Evolutionary conservation across 1,140 invertebrate genomes (phyloP), one percentile per base, ranked within the genome.

Genomic region (Eueides isabella): DNA sequence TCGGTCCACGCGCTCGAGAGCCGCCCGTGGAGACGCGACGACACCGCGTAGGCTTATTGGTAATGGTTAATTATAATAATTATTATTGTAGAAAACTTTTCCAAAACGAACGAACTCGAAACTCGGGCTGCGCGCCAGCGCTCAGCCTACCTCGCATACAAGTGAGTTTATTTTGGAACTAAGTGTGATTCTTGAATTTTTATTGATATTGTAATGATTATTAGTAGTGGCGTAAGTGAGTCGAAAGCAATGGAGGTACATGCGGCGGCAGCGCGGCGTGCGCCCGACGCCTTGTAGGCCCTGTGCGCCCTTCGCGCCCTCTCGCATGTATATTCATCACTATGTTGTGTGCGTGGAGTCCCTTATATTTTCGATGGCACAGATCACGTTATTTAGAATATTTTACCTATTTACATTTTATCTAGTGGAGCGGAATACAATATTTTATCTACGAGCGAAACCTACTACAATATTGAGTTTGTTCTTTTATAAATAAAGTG

Each of bases 81-180:
- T 88, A 89, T 89, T 92, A 93, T 91, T 82, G 90, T 94, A 94
- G 93, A 93, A 92, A 94, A 95, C 94, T 94, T 94, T 95, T 95
- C 94, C 94, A 95, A 95, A 95, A 95, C 94, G 94, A 94, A 94
- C 93, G 88, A 94, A 95, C 94, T 95, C 94, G 94, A 95, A 94
- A 95, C 92, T 95, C 94, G 94, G 94, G 94, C 94, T 92, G 93
- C 91, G 94, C 94, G 92, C 92, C 90, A 91, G 90, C 91, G 94
- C 94, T 91, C 94, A 94, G 94, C 94, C 94, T 95, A 94, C 94
- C 94, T 95, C 94, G 94, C 94, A 95, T 92, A 94, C 93, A 94
- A 95, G 94, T 95, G 94, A 95, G 94, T 95, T 95, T 95, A 94
- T 95, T 95, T 95, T 95, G 94, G 94, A 94, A 95, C 94, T 95